phyloP scores from a whole-genome alignment of 2,113 vertebrate genomes.

The Rhizomys pruinosus region DNA sequence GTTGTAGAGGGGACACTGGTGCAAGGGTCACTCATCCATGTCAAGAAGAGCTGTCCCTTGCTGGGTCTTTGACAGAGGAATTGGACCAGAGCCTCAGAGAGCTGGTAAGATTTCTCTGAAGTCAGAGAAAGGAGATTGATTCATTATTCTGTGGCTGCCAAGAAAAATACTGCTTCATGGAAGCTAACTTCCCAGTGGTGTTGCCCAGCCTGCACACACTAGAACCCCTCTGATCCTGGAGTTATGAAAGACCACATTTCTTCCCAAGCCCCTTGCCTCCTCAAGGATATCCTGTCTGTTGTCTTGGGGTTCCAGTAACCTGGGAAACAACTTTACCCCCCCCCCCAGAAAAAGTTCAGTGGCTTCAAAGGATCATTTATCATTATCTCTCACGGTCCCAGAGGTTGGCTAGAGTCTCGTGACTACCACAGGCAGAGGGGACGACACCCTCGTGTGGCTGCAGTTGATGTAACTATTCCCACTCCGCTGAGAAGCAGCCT shows the following conservation, averaged over 20 bases:
- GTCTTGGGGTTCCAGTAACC: too few species aligned
- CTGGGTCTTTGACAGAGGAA: not conserved
- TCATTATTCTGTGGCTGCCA: constrained; percentile 46
- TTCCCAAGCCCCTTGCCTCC: not conserved
- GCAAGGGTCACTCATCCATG: fast-evolving
- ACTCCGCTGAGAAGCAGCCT: not conserved
- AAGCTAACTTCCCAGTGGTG: not conserved
- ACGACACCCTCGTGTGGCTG: not conserved
- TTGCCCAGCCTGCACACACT: not conserved
- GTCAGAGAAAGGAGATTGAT: constrained; percentile 48
- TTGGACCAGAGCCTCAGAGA: not conserved
- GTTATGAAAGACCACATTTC: not conserved
- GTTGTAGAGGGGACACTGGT: not conserved
- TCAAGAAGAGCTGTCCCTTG: not conserved
- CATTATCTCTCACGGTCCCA: not conserved
- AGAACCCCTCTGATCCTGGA: constrained; percentile 45
- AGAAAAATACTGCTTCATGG: constrained; percentile 58
- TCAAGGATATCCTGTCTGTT: not conserved
- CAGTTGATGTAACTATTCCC: fast-evolving
- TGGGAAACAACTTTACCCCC: not conserved
- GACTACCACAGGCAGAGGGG: not conserved
- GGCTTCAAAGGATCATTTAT: not conserved
- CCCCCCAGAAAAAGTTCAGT: not conserved
- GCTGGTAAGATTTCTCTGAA: constrained; percentile 53
- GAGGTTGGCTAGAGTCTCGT: not conserved